Evolutionary conservation across 2,113 vertebrate genomes (phyloP).

Genomic region (Sula dactylatra): DNA sequence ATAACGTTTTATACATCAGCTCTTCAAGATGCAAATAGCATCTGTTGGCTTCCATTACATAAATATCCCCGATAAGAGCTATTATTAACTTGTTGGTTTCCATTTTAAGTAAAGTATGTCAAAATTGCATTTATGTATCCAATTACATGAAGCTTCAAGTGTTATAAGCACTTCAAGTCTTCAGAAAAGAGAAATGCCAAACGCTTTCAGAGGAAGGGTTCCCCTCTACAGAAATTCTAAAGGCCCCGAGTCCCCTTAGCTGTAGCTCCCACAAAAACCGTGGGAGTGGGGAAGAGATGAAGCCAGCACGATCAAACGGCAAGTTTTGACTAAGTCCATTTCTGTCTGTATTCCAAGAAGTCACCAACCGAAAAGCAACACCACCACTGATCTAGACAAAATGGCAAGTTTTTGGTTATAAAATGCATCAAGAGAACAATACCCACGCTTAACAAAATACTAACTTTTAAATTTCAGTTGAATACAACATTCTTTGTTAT

Average conservation of each 20-base stretch:
- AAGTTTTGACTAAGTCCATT: neutral
- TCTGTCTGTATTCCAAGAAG: neutral
- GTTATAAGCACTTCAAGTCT: neutral
- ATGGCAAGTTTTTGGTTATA: neutral
- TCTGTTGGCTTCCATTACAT: constrained; percentile 47
- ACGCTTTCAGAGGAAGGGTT: neutral
- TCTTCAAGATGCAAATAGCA: constrained; percentile 44
- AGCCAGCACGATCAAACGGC: neutral
- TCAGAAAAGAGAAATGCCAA: neutral
- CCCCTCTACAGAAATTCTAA: neutral
- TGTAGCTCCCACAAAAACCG: neutral
- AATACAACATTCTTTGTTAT: neutral
- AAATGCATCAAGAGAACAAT: neutral
- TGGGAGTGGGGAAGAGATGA: neutral
- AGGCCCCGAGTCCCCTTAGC: accelerated
- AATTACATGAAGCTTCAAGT: neutral
- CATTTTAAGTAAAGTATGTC: constrained; percentile 50
- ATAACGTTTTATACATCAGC: neutral
- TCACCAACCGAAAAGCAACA: neutral
- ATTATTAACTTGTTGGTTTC: constrained; percentile 56
- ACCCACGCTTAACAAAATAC: accelerated
- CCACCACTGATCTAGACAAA: neutral
- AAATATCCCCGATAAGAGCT: constrained; percentile 31
- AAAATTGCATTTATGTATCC: constrained; percentile 27
- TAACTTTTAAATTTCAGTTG: neutral